Evolutionary conservation across 1,140 invertebrate species (phyloP).

Genomic region (Ceratina calcarata): DNA sequence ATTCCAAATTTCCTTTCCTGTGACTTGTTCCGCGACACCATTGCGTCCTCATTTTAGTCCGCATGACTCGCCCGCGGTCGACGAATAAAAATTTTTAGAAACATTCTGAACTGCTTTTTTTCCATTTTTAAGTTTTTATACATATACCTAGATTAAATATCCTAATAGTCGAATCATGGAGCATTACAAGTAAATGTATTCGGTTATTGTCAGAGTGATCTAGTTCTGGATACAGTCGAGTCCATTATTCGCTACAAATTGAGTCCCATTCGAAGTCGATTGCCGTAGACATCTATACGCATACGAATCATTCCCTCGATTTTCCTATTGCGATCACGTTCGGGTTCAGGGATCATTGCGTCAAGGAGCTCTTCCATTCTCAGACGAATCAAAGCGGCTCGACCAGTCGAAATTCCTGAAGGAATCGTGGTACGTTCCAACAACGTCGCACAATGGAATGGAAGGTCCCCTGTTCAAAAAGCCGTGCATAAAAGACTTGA

Average conservation of each 20-base stretch:
- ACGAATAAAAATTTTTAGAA: constrained; percentile 8
- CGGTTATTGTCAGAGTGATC: too few species aligned
- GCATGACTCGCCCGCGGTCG: neutral
- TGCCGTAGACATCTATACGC: neutral
- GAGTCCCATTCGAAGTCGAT: neutral
- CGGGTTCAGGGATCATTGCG: neutral
- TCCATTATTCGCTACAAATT: neutral
- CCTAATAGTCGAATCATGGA: too few species aligned
- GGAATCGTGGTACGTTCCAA: neutral
- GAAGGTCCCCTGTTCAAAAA: neutral
- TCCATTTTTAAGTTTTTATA: too few species aligned
- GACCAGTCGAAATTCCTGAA: neutral
- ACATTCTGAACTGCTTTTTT: constrained; percentile 18
- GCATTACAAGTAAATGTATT: too few species aligned
- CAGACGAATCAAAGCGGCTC: neutral
- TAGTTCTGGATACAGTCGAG: too few species aligned
- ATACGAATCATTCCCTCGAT: neutral
- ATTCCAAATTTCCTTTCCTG: neutral
- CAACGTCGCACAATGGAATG: neutral
- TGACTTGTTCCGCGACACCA: neutral
- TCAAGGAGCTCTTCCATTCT: neutral
- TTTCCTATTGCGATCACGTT: constrained; percentile 8
- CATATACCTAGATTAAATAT: too few species aligned
- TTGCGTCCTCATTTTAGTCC: neutral
- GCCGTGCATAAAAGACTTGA: neutral